These are phyloP conservation scores for Pristionchus mayeri DNA, from an alignment of 2,888 invertebrate genomes.

Conservation along the genomic window DNA sequence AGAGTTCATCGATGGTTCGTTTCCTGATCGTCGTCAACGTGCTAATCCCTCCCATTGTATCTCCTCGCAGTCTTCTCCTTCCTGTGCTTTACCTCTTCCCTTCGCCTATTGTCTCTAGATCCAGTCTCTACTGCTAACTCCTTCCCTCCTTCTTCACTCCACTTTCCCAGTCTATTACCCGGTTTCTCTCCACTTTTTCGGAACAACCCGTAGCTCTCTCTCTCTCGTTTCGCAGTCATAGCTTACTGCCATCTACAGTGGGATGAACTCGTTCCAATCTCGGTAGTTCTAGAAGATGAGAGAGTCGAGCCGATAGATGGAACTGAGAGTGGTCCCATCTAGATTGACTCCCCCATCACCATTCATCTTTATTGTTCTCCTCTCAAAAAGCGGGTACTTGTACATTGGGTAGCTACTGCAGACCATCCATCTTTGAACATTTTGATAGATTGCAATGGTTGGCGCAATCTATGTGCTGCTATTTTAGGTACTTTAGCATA, in stretches of 20 bases:
- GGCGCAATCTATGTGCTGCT: not conserved
- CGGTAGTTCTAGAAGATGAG: not conserved
- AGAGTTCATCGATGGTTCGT: not conserved
- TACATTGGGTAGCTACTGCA: too few relatives aligned
- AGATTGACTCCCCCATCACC: not conserved
- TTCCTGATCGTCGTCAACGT: not conserved
- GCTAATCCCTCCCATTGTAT: not conserved
- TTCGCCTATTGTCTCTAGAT: not conserved
- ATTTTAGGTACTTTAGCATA: not conserved
- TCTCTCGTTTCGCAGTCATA: too few relatives aligned
- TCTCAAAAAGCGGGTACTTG: too few relatives aligned
- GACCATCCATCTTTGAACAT: too few relatives aligned
- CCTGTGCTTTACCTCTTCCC: slow-evolving; percentile 11
- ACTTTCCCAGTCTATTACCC: slow-evolving; percentile 30
- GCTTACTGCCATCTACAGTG: not conserved
- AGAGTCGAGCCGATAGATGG: not conserved
- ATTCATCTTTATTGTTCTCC: not conserved
- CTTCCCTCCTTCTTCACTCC: slow-evolving; percentile 1
- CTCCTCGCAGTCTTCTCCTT: not conserved
- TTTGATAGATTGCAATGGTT: not conserved
- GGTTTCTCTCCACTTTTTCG: not conserved
- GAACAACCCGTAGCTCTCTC: not conserved
- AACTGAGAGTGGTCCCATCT: not conserved
- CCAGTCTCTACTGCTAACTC: slow-evolving; percentile 8
- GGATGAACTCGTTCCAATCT: not conserved